Conservation (phyloP, 1,140 invertebrate species). For the Achroia grisella region DNA sequence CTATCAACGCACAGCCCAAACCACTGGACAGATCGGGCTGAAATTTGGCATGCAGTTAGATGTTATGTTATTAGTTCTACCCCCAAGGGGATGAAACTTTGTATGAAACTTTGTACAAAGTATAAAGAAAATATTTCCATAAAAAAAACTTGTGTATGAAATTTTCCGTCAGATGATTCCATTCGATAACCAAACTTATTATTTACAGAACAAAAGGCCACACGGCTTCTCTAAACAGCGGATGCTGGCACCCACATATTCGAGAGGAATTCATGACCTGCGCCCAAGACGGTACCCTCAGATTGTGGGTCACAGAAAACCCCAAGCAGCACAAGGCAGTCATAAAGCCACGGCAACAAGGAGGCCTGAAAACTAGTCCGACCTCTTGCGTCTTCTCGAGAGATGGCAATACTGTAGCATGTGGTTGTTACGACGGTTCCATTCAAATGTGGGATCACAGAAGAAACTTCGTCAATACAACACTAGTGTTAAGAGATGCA, state of each 20-base stretch:
- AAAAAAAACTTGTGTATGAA: no score
- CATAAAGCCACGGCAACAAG: conserved; percentile 92
- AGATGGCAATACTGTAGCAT: conserved; percentile 92
- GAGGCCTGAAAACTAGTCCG: conserved; percentile 92
- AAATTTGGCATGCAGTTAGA: no score
- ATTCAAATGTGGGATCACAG: conserved; percentile 98
- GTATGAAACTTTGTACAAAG: no score
- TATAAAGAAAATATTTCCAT: no score
- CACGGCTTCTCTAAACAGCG: conserved; percentile 91
- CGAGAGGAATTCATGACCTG: conserved; percentile 97
- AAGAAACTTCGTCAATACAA: conserved; percentile 87
- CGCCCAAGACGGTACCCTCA: conserved; percentile 92
- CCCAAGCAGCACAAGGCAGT: conserved; percentile 86
- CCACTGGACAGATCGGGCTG: no score
- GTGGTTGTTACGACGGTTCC: conserved; percentile 95
- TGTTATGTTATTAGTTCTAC: no score
- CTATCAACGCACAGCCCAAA: no score
- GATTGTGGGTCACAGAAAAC: conserved; percentile 91
- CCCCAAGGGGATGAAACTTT: no score
- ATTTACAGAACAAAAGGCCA: conserved; percentile 91
- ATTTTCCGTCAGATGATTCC: no score
- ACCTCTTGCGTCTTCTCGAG: conserved; percentile 88
- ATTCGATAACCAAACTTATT: no score
- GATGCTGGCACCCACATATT: conserved; percentile 94
- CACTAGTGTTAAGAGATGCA: conserved; percentile 83